Conservation (phyloP, 2,888 invertebrate genomes). For the Tethea ocularis region DNA sequence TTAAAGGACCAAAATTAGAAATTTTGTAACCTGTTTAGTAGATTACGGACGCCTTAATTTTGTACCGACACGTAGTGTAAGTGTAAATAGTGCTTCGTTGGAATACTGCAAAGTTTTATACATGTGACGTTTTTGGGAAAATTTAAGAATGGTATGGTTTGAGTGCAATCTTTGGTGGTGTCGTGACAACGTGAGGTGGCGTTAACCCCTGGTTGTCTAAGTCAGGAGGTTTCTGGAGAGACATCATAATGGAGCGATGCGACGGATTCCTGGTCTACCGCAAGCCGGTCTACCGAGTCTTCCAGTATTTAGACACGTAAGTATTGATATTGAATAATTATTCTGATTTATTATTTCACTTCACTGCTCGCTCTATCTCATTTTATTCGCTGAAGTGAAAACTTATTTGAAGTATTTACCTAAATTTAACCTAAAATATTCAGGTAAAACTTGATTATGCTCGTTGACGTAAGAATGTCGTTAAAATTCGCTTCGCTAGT, state of each 20-base stretch:
- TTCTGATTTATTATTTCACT: no score
- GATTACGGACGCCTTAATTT: conserved; percentile 72
- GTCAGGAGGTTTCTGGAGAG: conserved; percentile 14
- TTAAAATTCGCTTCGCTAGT: not conserved
- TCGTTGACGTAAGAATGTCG: conserved; percentile 1
- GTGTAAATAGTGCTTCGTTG: conserved; percentile 34
- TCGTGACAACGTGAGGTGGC: conserved; percentile 46
- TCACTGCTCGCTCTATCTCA: not conserved
- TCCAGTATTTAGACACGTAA: conserved; percentile 93
- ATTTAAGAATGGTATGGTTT: conserved; percentile 20
- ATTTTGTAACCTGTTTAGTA: conserved; percentile 69
- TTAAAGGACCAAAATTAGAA: conserved; percentile 73
- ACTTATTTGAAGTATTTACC: not conserved
- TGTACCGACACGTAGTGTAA: conserved; percentile 55
- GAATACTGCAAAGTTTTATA: conserved; percentile 29
- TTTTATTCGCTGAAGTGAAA: not conserved
- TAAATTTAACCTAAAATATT: not conserved
- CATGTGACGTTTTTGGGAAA: conserved; percentile 19
- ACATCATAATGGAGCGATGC: conserved; percentile 86
- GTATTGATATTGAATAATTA: conserved; percentile 53
- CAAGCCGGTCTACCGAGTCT: conserved; percentile 91
- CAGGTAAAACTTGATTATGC: not conserved
- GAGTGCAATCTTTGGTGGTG: conserved; percentile 38
- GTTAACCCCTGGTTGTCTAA: conserved; percentile 20
- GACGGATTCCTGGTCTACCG: conserved; percentile 91